Base-by-base conservation (phyloP, 2,113 vertebrate genomes). In the Atrichornis clamosus region DNA sequence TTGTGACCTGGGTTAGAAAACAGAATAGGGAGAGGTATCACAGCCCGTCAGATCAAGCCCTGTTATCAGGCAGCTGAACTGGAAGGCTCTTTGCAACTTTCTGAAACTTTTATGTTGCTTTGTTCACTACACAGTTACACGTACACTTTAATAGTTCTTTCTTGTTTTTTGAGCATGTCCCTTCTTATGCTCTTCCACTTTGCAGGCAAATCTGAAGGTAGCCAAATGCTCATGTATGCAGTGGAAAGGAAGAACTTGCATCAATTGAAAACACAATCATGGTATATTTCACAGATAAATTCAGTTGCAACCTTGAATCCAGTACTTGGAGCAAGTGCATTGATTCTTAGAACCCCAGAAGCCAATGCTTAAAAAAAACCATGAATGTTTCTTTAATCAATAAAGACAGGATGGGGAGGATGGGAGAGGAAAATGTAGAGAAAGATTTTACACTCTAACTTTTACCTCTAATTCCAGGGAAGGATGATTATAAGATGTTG, bases 401-500 rank as follows among this genome's bases (percentile, higher is more conserved):
- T 84, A 84, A 72, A 55, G 58, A 72, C 1, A 3, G 3, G 2
- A 70, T 55, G n/a, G 35, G 46, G 26, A 32, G 23, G 11, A 39
- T 64, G n/a, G 62, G 28, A 69, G 26, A 21, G 15, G 16, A 37
- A 73, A 84, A 35, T n/a, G 32, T 6, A 63, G 82, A 87, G 63
- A 63, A 70, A 77, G n/a, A 91, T 65, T 87, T 95, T 81, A 42
- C 26, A 41, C 33, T 91, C 64, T 83, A 62, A 69, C 27, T 47
- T 77, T 83, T 85, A 65, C n/a, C 50, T 89, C 65, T 85, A 27
- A 91, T 96, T 97, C 96, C 90, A 96, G 46, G 93, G 88, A 81
- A 79, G 72, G 53, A 20, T 93, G 96, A 64, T 90, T 94, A 46
- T 64, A 84, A 94, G 24, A 35, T 12, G 11, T 35, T 83, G 67